Evolutionary conservation across 2,888 invertebrate genomes (phyloP), one percentile per base, ranked within the genome.

Genomic region (Alloscopus bannaensis): DNA sequence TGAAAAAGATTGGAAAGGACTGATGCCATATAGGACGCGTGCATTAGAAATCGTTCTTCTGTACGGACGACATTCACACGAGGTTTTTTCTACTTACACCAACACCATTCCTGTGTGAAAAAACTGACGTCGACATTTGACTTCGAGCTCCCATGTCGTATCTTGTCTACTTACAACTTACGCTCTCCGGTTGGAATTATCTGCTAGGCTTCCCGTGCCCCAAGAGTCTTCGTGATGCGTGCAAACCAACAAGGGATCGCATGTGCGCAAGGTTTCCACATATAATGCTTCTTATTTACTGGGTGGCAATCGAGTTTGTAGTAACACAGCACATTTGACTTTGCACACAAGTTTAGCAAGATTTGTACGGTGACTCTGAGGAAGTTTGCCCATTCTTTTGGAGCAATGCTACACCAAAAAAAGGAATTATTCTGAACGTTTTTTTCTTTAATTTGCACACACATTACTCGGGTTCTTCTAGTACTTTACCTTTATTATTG

Each of bases 271-370:
- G 22, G n/a, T n/a, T 50, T 22, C n/a, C 8, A 50, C 50, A 50
- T 50, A 20, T 50, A 50, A 50, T 55, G 24, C 28, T 42, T n/a
- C 42, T 42, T 55, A 55, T 55, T 55, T 55, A 28, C 60, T 40
- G n/a, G n/a, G 13, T 59, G 20, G 18, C 59, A 18, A 13, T 55
- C 18, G 57, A 36, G 13, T 31, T 36, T 31, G 60, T 36, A 22
- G 50, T 50, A 22, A 60, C 36, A 59, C 36, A 55, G 31, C 29
- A 40, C 22, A 40, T 18, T 60, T 60, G 60, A 60, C 60, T 40
- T 40, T 60, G 60, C 60, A 60, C 60, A 60, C 60, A n/a, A 60
- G n/a, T n/a, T n/a, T n/a, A n/a, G n/a, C n/a, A n/a, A n/a, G n/a
- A n/a, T n/a, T n/a, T n/a, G n/a, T n/a, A n/a, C n/a, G n/a, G n/a